Base-by-base conservation (phyloP, 2,888 invertebrate genomes). In the Rhynchonema sp. region DNA sequence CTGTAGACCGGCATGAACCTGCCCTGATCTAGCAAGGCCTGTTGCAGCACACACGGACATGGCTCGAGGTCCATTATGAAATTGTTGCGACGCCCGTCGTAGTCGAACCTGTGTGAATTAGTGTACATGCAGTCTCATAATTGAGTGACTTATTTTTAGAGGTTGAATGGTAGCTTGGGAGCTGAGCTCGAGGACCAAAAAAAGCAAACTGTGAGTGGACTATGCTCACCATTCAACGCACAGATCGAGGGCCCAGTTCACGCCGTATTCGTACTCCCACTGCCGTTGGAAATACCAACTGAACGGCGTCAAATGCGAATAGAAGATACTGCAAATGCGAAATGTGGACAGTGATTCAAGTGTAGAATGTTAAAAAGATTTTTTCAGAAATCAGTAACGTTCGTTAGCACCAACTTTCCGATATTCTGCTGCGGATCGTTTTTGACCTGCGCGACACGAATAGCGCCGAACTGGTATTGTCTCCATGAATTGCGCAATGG, bases 231-330 rank as follows among this genome's bases (percentile, higher is more conserved):
- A 96, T 66, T 83, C 82, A 73, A 87, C 84, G 74, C 94, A 96
- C 68, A 87, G 79, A 1, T 80, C 76, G 61, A 82, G 80, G 0
- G 87, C 80, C 92, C 92, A 96, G 60, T 82, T 80, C 3, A 74
- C 72, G 0, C 92, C 92, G 66, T 84, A 82, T 54, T 80, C 73
- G 27, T 82, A 78, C 71, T 86, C 84, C 90, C 90, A 91, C 74
- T 90, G 88, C 0, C 84, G 82, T 0, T 81, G 82, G 72, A 90
- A 89, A 73, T 91, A 92, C 91, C 91, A 92, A 1, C 80, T 88
- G 6, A 92, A 76, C 1, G 91, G 91, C 64, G 91, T 84, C 0
- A 90, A 89, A 59, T 84, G 81, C 69, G 88, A 88, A 90, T 91
- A 92, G 20, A 91, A 78, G 0, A 55, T 13, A 22, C 23, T 61